phyloP scores from a whole-genome alignment of 2,888 invertebrate species.

The Argynnis bischoffii region DNA sequence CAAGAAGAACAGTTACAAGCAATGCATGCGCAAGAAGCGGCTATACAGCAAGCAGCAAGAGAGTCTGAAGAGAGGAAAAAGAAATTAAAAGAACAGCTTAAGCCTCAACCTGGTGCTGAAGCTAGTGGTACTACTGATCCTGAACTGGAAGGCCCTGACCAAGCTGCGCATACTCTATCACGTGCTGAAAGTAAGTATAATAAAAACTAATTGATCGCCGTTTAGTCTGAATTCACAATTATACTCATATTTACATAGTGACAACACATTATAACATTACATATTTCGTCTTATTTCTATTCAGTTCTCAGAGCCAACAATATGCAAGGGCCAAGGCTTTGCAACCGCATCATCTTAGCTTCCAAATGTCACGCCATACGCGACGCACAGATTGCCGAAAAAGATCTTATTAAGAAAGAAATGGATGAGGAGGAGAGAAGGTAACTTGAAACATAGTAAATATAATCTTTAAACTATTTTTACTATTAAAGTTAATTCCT shows the following conservation, averaged over 20 bases:
- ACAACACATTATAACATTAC: neutral
- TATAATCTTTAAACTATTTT: neutral
- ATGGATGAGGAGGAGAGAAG: slow-evolving; percentile 80
- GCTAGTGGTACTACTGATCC: slow-evolving; percentile 64
- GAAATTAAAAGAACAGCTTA: slow-evolving; percentile 68
- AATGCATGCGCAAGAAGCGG: slow-evolving; percentile 78
- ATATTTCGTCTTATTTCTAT: neutral
- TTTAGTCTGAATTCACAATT: too few species aligned
- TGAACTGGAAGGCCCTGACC: slow-evolving; percentile 79
- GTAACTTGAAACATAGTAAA: slow-evolving; percentile 42
- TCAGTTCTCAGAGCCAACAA: slow-evolving; percentile 85
- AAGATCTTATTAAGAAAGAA: slow-evolving; percentile 81
- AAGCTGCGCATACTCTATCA: slow-evolving; percentile 68
- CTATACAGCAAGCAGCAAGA: slow-evolving; percentile 77
- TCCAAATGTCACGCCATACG: slow-evolving; percentile 93
- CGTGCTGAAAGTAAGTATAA: slow-evolving; percentile 70
- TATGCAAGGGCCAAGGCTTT: slow-evolving; percentile 78
- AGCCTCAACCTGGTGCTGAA: slow-evolving; percentile 68
- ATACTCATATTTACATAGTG: too few species aligned
- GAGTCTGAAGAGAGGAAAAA: slow-evolving; percentile 83
- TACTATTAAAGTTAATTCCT: too few species aligned
- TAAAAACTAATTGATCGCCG: slow-evolving; percentile 21
- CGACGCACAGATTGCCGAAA: slow-evolving; percentile 91
- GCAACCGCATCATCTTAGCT: slow-evolving; percentile 90
- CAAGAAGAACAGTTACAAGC: slow-evolving; percentile 64